phyloP scores from a whole-genome alignment of 1,140 invertebrate genomes.

The Papilio machaon region DNA sequence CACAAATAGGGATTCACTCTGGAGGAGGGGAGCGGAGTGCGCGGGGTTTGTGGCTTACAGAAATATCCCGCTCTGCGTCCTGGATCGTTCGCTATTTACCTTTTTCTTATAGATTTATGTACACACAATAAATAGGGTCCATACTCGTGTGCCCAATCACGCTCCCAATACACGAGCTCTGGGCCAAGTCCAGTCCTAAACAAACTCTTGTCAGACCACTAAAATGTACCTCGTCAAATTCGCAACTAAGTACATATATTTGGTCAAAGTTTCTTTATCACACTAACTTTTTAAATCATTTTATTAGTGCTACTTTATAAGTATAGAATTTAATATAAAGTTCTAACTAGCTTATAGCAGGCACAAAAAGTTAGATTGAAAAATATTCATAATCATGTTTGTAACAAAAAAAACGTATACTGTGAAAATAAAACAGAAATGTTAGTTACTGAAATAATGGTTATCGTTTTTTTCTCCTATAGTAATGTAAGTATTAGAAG shows the following conservation, averaged over 20 bases:
- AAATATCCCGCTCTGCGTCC: constrained; percentile 3
- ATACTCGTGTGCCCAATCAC: constrained; percentile 66
- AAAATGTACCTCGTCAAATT: constrained; percentile 49
- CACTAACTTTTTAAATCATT: not conserved
- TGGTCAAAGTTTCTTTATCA: not conserved
- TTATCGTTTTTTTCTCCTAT: no score
- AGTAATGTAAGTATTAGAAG: not conserved
- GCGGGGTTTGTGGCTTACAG: constrained; percentile 14
- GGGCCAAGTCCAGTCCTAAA: constrained; percentile 64
- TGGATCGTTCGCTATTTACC: constrained; percentile 52
- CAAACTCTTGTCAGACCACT: constrained; percentile 61
- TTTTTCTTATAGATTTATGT: constrained; percentile 71
- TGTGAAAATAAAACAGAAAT: no score
- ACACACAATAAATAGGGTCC: constrained; percentile 62
- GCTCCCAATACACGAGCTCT: constrained; percentile 54
- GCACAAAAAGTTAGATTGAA: no score
- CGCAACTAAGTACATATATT: constrained; percentile 1
- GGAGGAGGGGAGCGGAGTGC: not conserved
- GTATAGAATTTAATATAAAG: no score
- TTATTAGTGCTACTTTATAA: not conserved
- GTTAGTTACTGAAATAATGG: no score
- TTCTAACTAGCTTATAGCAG: no score
- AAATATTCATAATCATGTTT: no score
- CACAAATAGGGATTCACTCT: constrained; percentile 35
- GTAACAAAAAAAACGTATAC: no score